phyloP scores from a whole-genome alignment of 2,888 invertebrate genomes.

The Autographa pulchrina region DNA sequence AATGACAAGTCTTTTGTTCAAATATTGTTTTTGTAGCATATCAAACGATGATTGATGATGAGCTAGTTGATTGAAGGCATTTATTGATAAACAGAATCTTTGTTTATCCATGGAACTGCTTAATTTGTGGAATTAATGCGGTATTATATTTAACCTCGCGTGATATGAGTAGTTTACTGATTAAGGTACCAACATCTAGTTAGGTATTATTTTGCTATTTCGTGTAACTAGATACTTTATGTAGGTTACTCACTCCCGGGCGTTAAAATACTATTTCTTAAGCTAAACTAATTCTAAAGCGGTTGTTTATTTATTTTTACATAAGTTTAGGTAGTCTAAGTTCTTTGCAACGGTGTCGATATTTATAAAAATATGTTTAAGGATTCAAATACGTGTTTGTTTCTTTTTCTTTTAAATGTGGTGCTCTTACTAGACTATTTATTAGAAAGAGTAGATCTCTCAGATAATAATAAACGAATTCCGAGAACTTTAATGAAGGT shows the following conservation, averaged over 20 bases:
- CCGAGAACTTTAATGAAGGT: background rate
- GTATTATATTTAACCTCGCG: constrained; percentile 25
- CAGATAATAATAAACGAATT: no score
- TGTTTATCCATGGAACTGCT: constrained; percentile 14
- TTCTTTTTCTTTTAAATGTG: no score
- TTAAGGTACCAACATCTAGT: background rate
- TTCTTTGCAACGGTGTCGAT: no score
- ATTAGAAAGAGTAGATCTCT: no score
- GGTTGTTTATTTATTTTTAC: no score
- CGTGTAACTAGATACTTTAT: background rate
- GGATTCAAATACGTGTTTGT: no score
- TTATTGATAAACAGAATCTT: constrained; percentile 26
- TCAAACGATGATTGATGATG: constrained; percentile 49
- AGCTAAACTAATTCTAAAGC: no score
- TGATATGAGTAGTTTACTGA: constrained; percentile 17
- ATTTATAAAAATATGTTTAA: no score
- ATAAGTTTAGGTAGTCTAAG: no score
- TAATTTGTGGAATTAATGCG: constrained; percentile 32
- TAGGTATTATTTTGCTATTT: background rate
- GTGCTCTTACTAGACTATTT: no score
- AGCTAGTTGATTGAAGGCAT: constrained; percentile 35
- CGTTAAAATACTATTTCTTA: no score
- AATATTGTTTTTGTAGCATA: constrained; percentile 31
- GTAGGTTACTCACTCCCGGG: no score
- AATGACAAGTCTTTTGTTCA: constrained; percentile 35